Conservation (phyloP, 2,888 invertebrate genomes). For the Polydesmus complanatus region DNA sequence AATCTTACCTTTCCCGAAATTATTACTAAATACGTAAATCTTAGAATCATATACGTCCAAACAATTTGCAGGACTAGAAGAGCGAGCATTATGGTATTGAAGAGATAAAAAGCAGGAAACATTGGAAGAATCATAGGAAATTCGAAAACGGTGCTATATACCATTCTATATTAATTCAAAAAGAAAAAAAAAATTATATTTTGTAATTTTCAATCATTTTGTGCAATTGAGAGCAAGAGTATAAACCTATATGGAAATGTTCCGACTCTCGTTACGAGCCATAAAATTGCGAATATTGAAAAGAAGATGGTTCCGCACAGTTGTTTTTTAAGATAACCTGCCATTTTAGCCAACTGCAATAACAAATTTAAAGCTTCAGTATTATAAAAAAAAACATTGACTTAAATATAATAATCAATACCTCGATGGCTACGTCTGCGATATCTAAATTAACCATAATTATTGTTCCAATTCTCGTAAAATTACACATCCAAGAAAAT, state of each 20-base stretch:
- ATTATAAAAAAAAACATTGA: too few relatives aligned
- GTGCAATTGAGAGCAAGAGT: too few relatives aligned
- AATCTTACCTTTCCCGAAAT: conserved; percentile 48
- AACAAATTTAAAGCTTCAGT: too few relatives aligned
- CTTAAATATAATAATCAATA: too few relatives aligned
- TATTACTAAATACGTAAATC: conserved; percentile 62
- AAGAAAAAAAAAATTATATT: too few relatives aligned
- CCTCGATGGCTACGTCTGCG: not conserved
- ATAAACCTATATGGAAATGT: not conserved
- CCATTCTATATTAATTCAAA: conserved; percentile 8
- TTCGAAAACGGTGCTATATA: conserved; percentile 60
- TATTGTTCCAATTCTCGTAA: not conserved
- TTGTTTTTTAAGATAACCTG: not conserved
- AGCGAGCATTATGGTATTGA: conserved; percentile 67
- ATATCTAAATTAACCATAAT: not conserved
- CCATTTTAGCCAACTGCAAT: not conserved
- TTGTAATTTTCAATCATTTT: too few relatives aligned
- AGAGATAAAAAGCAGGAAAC: conserved; percentile 89
- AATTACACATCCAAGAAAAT: not conserved
- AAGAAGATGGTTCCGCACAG: not conserved
- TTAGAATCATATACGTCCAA: conserved; percentile 88
- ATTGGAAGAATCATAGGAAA: conserved; percentile 71
- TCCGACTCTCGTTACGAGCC: not conserved
- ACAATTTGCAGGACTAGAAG: conserved; percentile 68
- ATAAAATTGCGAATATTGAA: not conserved